A percentile compares a stretch with the other conserved stretches of the same genome.
Evolutionary conservation across 2,113 vertebrate species (phyloP).

Genomic region (Diadophis punctatus): DNA sequence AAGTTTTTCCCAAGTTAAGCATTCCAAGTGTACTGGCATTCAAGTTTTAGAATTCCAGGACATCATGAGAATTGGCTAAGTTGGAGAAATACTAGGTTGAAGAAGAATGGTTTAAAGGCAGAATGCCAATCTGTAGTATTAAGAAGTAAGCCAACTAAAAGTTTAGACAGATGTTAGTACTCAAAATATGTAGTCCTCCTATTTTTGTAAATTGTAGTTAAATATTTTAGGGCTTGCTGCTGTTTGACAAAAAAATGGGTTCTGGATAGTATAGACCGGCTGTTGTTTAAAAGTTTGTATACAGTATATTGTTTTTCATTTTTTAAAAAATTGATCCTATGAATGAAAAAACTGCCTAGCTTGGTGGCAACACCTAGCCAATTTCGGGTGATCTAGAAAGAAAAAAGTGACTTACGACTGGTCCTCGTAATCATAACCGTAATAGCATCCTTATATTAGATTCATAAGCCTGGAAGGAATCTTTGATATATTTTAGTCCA

Average conservation of each 20-base stretch:
- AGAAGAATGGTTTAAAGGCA: neutral
- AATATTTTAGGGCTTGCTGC: neutral
- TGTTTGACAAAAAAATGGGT: neutral
- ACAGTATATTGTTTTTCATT: neutral
- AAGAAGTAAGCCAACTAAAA: neutral
- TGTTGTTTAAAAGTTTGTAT: neutral
- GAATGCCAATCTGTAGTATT: neutral
- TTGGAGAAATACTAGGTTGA: neutral
- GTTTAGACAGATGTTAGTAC: neutral
- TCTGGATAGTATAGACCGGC: neutral
- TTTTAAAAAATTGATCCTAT: neutral
- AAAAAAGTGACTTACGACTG: neutral
- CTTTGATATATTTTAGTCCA: neutral
- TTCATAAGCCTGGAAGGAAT: neutral
- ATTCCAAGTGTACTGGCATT: neutral
- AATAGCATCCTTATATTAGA: neutral
- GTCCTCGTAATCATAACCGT: neutral
- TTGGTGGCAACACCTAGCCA: neutral
- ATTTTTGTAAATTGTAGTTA: neutral
- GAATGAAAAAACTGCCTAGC: neutral
- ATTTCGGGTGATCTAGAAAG: neutral
- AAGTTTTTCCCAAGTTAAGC: neutral
- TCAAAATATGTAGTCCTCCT: neutral
- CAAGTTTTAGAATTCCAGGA: neutral
- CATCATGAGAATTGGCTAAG: neutral